These are phyloP conservation scores for Mesorhabditis spiculigera DNA, from an alignment of 2,888 invertebrate genomes.

Conservation along the genomic window DNA sequence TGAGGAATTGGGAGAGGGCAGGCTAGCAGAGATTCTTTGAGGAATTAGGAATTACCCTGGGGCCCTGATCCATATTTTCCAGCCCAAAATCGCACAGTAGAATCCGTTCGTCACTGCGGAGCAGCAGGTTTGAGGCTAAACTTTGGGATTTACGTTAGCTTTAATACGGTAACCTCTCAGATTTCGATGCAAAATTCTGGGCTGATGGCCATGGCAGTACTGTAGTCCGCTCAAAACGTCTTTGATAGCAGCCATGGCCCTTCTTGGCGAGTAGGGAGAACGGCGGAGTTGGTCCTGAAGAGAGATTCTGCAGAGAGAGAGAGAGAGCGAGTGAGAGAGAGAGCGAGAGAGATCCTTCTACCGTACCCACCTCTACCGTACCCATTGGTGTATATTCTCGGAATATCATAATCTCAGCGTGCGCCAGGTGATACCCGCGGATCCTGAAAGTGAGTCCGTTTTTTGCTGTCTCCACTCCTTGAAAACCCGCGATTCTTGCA, in stretches of 20 bases:
- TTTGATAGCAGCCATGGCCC: background rate
- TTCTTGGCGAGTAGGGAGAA: background rate
- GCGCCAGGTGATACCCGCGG: background rate
- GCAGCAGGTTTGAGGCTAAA: conserved; percentile 1
- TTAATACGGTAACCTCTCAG: background rate
- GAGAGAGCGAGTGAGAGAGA: background rate
- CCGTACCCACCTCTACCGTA: background rate
- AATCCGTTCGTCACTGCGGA: background rate
- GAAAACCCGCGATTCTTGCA: background rate
- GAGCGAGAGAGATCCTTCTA: background rate
- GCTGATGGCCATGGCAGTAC: background rate
- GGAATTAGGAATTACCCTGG: background rate
- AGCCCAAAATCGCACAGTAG: conserved; percentile 1
- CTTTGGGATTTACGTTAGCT: too few relatives aligned
- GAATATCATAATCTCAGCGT: background rate
- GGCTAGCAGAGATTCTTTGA: too few relatives aligned
- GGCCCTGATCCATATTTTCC: background rate
- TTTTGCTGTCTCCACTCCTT: background rate
- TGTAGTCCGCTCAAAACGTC: background rate
- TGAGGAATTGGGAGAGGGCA: too few relatives aligned
- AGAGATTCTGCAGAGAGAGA: background rate
- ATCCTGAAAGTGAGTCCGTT: background rate
- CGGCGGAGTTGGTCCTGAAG: conserved; percentile 1
- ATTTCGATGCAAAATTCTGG: background rate
- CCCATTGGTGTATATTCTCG: conserved; percentile 1